These are phyloP conservation scores for Anabacerthia variegaticeps DNA, from an alignment of 2,797 vertebrate genomes.

Conservation along the genomic window DNA sequence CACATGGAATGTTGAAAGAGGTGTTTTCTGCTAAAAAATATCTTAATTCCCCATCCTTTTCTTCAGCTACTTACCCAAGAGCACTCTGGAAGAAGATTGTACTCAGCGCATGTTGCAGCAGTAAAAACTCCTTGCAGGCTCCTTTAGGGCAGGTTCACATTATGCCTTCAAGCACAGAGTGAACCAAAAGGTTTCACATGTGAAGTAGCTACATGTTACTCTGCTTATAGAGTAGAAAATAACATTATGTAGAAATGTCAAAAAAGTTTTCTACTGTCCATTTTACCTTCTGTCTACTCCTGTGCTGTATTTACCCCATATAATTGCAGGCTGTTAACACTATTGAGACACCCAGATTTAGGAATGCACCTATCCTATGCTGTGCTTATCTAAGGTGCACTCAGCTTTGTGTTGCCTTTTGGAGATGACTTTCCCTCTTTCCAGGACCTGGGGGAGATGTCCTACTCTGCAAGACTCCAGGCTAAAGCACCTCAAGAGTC, in stretches of 20 bases:
- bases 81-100: background rate
- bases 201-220: background rate
- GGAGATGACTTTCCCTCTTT: background rate
- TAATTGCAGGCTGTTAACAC: background rate
- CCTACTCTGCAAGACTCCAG: background rate
- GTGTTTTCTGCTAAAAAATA: background rate
- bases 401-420: background rate
- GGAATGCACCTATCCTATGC: accelerated
- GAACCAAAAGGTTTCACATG: background rate
- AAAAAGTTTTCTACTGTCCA: background rate
- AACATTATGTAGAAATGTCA: background rate
- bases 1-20: background rate
- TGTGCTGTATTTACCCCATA: background rate
- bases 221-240: background rate
- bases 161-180: background rate
- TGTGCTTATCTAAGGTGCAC: background rate
- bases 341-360: background rate
- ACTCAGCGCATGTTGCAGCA: accelerated
- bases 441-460: background rate
- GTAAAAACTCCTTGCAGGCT: background rate
- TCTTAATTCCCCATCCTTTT: background rate
- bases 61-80: background rate
- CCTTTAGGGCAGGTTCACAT: background rate
- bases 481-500: background rate
- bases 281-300: background rate